These are phyloP conservation scores for Rhimphoctona megacephalus DNA, from an alignment of 2,888 invertebrate genomes.

Conservation along the genomic window DNA sequence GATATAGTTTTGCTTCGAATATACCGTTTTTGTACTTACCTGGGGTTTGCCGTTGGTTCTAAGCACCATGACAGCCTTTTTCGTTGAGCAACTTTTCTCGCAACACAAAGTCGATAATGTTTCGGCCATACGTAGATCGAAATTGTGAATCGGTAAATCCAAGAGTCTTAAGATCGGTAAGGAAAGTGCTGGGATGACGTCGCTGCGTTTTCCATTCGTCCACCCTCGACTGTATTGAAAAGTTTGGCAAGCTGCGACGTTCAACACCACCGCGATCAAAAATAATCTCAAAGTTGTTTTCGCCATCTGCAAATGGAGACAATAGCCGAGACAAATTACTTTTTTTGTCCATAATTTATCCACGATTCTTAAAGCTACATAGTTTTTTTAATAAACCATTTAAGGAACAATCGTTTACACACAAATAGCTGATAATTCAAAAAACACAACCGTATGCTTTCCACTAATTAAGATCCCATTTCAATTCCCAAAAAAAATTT, in stretches of 20 bases:
- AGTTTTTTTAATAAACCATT: no score
- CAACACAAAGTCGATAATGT: slow-evolving; percentile 59
- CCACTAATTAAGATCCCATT: no score
- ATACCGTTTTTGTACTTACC: slow-evolving; percentile 77
- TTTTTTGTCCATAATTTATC: no score
- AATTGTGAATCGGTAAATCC: slow-evolving; percentile 37
- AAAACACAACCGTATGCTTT: no score
- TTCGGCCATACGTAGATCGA: slow-evolving; percentile 25
- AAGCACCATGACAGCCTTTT: slow-evolving; percentile 86
- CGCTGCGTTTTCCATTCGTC: slow-evolving; percentile 90
- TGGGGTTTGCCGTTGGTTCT: slow-evolving; percentile 86
- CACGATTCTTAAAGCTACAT: no score
- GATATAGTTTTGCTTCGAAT: neutral
- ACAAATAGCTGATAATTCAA: no score
- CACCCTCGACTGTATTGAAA: slow-evolving; percentile 92
- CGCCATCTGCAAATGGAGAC: slow-evolving; percentile 46
- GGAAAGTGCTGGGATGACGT: neutral
- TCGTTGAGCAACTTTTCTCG: slow-evolving; percentile 85
- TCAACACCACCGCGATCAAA: slow-evolving; percentile 84
- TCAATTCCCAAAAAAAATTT: no score
- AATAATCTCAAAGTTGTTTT: slow-evolving; percentile 76
- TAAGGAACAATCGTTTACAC: no score
- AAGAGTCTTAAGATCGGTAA: slow-evolving; percentile 44
- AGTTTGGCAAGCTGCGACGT: slow-evolving; percentile 88
- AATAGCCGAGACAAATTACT: neutral